Evolutionary conservation across 2,888 invertebrate species (phyloP).

Genomic region (Camptogramma bilineatum): DNA sequence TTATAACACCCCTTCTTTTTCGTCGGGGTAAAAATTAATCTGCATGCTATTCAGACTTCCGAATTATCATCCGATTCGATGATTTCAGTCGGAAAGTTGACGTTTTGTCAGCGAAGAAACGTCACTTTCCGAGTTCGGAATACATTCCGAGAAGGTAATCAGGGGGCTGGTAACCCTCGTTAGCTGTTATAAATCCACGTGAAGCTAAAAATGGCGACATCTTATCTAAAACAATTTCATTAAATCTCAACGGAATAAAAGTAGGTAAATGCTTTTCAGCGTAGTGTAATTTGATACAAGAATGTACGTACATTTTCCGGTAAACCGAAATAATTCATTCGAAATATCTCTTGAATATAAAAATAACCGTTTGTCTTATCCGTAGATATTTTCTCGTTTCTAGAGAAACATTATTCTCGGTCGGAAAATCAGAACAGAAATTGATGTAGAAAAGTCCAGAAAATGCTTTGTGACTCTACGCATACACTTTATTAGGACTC

Average conservation of each 20-base stretch:
- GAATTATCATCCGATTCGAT: no score
- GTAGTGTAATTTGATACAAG: constrained; percentile 18
- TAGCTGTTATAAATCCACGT: neutral
- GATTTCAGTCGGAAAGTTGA: no score
- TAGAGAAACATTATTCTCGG: neutral
- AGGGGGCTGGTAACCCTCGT: no score
- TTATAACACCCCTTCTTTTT: no score
- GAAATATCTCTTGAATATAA: constrained; percentile 18
- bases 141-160: no score
- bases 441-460: no score
- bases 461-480: no score
- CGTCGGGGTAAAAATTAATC: no score
- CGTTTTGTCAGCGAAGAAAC: no score
- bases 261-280: constrained; percentile 13
- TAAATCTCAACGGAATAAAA: constrained; percentile 9
- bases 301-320: constrained; percentile 10
- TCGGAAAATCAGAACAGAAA: neutral
- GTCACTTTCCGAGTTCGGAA: no score
- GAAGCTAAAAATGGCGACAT: constrained; percentile 6
- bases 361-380: constrained; percentile 20
- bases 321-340: constrained; percentile 21
- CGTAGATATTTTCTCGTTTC: neutral
- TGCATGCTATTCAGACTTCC: no score
- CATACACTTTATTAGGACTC: no score
- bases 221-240: constrained; percentile 10